Evolutionary conservation across 2,797 vertebrate species (phyloP).

Genomic region (Acanthurus lineatus): DNA sequence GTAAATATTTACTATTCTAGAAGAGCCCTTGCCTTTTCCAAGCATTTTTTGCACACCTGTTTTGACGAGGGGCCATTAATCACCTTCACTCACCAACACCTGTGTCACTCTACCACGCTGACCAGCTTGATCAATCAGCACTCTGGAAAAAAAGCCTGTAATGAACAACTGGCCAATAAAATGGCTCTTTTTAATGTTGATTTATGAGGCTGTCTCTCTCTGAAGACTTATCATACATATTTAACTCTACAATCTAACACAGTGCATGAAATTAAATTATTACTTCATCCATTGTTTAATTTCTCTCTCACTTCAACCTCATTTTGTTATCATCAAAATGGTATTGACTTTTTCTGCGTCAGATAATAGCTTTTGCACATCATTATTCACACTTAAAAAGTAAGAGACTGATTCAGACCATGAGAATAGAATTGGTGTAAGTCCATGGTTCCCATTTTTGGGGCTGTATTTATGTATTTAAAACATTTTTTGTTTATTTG

Average conservation of each 20-base stretch:
- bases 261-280: slow-evolving; percentile 47
- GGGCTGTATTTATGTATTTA: too few relatives aligned
- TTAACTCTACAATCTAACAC: slow-evolving; percentile 43
- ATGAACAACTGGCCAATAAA: slow-evolving; percentile 69
- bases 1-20: slow-evolving; percentile 48
- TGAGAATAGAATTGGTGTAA: not conserved
- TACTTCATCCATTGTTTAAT: slow-evolving; percentile 60
- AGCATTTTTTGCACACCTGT: slow-evolving; percentile 71
- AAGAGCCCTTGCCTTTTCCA: slow-evolving; percentile 1
- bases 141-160: slow-evolving; percentile 40
- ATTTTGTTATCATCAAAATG: slow-evolving; percentile 64
- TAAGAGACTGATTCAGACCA: slow-evolving; percentile 38
- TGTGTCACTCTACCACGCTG: slow-evolving; percentile 68
- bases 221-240: slow-evolving; percentile 44
- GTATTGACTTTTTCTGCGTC: slow-evolving; percentile 65
- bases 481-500: too few relatives aligned
- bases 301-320: slow-evolving; percentile 47
- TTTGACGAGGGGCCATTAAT: slow-evolving; percentile 74
- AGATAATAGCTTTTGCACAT: slow-evolving; percentile 59
- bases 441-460: not conserved
- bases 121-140: slow-evolving; percentile 72
- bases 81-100: slow-evolving; percentile 71
- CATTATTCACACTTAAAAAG: slow-evolving; percentile 69
- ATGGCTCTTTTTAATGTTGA: slow-evolving; percentile 71
- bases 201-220: slow-evolving; percentile 69